phyloP scores from a whole-genome alignment of 2,113 vertebrate genomes.

The Lophius piscatorius region DNA sequence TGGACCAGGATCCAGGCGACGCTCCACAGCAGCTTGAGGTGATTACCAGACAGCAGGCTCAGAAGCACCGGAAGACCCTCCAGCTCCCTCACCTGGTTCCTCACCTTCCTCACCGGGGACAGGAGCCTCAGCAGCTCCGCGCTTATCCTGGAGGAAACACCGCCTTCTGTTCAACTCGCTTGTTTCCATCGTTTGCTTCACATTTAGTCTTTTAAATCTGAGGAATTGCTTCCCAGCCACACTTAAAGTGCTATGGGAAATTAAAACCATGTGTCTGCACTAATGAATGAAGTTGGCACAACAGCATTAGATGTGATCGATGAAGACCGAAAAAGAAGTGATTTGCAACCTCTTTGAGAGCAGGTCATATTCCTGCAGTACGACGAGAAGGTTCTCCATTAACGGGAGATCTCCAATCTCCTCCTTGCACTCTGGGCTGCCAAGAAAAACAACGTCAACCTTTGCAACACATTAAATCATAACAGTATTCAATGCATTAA shows the following conservation, averaged over 20 bases:
- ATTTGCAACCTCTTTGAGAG: slow-evolving; percentile 85
- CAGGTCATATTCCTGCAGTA: slow-evolving; percentile 88
- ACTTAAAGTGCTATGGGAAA: no score
- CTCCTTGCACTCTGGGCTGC: slow-evolving; percentile 84
- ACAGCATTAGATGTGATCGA: no score
- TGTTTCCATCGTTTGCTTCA: neutral
- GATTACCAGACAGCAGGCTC: slow-evolving; percentile 85
- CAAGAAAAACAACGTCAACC: slow-evolving; percentile 22
- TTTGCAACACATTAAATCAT: neutral
- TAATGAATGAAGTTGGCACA: no score
- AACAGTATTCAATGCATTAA: neutral
- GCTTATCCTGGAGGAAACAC: slow-evolving; percentile 75
- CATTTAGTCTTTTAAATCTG: neutral
- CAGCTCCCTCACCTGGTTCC: slow-evolving; percentile 85
- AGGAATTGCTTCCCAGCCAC: neutral
- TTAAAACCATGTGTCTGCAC: no score
- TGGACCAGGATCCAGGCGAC: slow-evolving; percentile 90
- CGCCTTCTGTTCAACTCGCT: neutral
- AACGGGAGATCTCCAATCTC: slow-evolving; percentile 85
- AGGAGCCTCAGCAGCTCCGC: slow-evolving; percentile 88
- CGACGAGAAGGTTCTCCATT: slow-evolving; percentile 86
- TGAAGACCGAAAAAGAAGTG: no score
- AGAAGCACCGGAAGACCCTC: slow-evolving; percentile 88
- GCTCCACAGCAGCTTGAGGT: slow-evolving; percentile 89
- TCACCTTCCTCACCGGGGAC: slow-evolving; percentile 80